These are phyloP conservation scores for Calyptomena viridis DNA, from an alignment of 2,113 vertebrate species.

Conservation along the genomic window DNA sequence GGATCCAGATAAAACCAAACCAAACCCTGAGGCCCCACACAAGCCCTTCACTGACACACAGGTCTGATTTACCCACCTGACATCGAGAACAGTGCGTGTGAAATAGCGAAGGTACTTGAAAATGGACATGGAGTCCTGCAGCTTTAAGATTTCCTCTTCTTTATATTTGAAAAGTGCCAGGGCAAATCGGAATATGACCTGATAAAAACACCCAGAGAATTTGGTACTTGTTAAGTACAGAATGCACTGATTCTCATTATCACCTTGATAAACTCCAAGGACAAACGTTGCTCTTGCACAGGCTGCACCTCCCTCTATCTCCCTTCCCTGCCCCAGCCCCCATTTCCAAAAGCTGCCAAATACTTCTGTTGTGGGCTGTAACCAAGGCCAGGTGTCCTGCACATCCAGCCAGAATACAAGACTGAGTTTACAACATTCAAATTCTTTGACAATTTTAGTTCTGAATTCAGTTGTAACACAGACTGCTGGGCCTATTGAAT, in stretches of 20 bases:
- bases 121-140: constrained; percentile 89
- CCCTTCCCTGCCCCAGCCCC: not conserved
- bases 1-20: not conserved
- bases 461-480: not conserved
- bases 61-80: constrained; percentile 75
- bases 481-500: not conserved
- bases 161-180: constrained; percentile 95
- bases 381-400: not conserved
- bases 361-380: not conserved
- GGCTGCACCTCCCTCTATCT: not conserved
- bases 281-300: not conserved
- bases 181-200: constrained; percentile 97
- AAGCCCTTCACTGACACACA: not conserved
- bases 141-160: constrained; percentile 93
- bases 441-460: not conserved
- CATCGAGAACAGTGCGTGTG: constrained; percentile 89
- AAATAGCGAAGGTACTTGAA: constrained; percentile 96
- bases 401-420: not conserved
- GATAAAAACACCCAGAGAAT: not conserved
- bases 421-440: not conserved
- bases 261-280: not conserved
- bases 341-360: not conserved
- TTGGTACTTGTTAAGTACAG: not conserved
- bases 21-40: not conserved
- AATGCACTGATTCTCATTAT: not conserved